Conservation (phyloP, 2,113 vertebrate genomes). For the Recurvirostra avosetta region DNA sequence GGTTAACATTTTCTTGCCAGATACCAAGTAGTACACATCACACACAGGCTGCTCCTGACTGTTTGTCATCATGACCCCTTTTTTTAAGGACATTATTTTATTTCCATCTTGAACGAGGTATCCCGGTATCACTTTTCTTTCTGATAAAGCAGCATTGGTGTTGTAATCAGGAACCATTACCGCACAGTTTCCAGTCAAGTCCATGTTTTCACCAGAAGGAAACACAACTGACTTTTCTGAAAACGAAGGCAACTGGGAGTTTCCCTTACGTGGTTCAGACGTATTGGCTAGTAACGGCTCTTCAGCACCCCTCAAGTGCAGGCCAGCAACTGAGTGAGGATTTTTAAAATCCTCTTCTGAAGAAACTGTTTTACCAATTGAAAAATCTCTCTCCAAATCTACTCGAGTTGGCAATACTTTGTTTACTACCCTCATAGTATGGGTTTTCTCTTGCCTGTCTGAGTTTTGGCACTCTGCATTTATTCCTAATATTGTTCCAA, state of each 20-base stretch:
- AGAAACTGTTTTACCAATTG: not conserved
- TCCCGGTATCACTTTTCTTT: not conserved
- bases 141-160: not conserved
- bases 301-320: not conserved
- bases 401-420: not conserved
- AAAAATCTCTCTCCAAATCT: not conserved
- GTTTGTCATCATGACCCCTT: not conserved
- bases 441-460: not conserved
- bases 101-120: not conserved
- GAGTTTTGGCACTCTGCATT: not conserved
- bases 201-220: not conserved
- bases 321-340: not conserved
- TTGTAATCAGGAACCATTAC: not conserved
- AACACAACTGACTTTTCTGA: slow-evolving; percentile 4
- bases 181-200: not conserved
- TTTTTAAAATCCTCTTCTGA: not conserved
- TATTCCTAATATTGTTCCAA: not conserved
- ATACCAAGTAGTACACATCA: not conserved
- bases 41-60: not conserved
- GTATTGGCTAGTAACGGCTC: rapidly evolving
- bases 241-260: not conserved
- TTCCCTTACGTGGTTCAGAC: not conserved
- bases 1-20: not conserved
- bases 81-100: not conserved
- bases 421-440: not conserved